Percentiles rank a stretch among this genome's conserved stretches.
These are phyloP conservation scores for Pasiphila rectangulata DNA, from an alignment of 2,888 invertebrate genomes.

Conservation along the genomic window DNA sequence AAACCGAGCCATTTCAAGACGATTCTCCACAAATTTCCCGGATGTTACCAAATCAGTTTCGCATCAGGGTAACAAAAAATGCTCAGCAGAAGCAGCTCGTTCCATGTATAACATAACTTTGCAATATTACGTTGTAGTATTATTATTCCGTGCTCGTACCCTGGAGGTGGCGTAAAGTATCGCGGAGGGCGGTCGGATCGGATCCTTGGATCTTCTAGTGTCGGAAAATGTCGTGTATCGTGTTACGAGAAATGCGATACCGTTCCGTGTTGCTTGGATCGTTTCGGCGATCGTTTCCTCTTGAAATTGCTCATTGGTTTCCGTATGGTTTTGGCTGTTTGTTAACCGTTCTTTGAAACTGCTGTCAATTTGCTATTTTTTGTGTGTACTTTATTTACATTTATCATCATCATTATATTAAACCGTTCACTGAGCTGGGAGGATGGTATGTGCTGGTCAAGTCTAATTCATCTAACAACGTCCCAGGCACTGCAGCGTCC, in stretches of 20 bases:
- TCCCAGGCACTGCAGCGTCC: too few relatives aligned
- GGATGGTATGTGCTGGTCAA: too few relatives aligned
- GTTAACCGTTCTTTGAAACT: background rate
- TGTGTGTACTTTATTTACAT: too few relatives aligned
- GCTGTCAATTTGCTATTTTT: background rate
- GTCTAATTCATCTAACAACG: too few relatives aligned
- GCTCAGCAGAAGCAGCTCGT: conserved; percentile 3
- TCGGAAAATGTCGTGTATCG: conserved; percentile 18
- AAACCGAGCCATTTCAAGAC: too few relatives aligned
- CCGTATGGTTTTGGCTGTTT: conserved; percentile 8
- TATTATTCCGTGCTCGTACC: conserved; percentile 21
- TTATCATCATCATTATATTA: too few relatives aligned
- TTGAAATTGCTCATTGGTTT: conserved; percentile 16
- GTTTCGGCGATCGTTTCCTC: conserved; percentile 18
- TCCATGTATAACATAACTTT: conserved; percentile 9
- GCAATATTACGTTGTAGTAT: conserved; percentile 11
- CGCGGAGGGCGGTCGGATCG: conserved; percentile 22
- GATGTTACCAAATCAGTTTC: conserved; percentile 10
- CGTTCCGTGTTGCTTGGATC: conserved; percentile 14
- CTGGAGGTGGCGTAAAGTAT: conserved; percentile 22
- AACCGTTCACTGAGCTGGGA: too few relatives aligned
- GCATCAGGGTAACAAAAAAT: conserved; percentile 3
- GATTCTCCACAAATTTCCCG: conserved; percentile 4
- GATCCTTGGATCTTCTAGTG: conserved; percentile 18
- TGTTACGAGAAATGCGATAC: conserved; percentile 17